Evolutionary conservation across 2,888 invertebrate species (phyloP), one percentile per base, ranked within the genome.

Genomic region (Hypomecis punctinalis): DNA sequence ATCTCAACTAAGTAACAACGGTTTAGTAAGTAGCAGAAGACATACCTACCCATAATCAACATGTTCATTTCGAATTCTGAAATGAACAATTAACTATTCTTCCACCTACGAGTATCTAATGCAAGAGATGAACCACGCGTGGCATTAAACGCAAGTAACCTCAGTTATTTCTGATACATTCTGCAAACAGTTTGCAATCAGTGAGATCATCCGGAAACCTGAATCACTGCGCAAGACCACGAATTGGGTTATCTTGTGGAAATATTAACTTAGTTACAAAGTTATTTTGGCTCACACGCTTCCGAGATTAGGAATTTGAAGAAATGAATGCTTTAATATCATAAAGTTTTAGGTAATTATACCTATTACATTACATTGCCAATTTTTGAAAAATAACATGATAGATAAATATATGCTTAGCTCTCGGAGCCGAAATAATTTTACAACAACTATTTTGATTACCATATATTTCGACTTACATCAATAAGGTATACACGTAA

Each of bases 201-300:
- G 66, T 61, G 58, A 58, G 66, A 67, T 72, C 70, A 67, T 52
- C 68, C 73, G 77, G 78, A 71, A 72, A 63, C 63, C 61, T 68
- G 68, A 72, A 63, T 62, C 66, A 63, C 68, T 54, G 63, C 49
- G 61, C 55, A 62, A 36, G 54, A 42, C 23, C 49, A 51, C 59
- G 63, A 79, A 71, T 66, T 75, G 46, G 78, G 79, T 74, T 78
- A 78, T 74, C 73, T 74, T 64, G 42, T 42, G 64, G 59, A 63
- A 74, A 76, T 73, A 63, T 65, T 58, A 63, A 60, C 64, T 54
- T 60, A 63, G 77, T 49, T 46, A 76, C 13, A 39, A 47, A 43
- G 58, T 58, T 61, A 61, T 65, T 57, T 61, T 56, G 42, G 60
- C 45, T 57, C 23, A 56, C 35, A 5, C 33, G 35, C 11, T 55